Evolutionary conservation across 2,797 vertebrate genomes (phyloP).

Genomic region (Dryobates pubescens): DNA sequence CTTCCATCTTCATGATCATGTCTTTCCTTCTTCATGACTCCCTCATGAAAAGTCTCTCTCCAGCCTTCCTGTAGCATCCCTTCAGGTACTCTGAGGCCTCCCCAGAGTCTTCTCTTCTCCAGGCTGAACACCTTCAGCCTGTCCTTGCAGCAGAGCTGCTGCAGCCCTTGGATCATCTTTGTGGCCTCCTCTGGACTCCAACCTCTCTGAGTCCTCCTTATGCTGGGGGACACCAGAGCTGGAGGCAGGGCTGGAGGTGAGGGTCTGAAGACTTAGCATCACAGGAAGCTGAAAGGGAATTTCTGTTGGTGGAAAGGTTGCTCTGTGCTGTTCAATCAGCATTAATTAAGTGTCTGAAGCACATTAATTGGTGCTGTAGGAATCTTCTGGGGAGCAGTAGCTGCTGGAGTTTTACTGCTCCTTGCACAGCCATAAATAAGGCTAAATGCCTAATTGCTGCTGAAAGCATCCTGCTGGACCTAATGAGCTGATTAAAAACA

Average conservation of each 20-base stretch:
- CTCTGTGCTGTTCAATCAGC: conserved; percentile 5
- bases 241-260: too few relatives aligned
- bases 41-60: too few relatives aligned
- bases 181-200: too few relatives aligned
- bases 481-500: conserved; percentile 25
- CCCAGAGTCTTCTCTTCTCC: too few relatives aligned
- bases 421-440: conserved; percentile 37
- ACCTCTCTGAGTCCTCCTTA: too few relatives aligned
- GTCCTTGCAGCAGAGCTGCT: too few relatives aligned
- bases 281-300: neutral
- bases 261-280: neutral
- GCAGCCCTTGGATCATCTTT: too few relatives aligned
- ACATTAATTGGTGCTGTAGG: conserved; percentile 8
- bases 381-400: conserved; percentile 35
- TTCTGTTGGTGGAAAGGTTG: neutral
- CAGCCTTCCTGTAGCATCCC: too few relatives aligned
- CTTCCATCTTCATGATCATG: neutral
- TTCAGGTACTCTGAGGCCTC: too few relatives aligned
- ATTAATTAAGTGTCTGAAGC: conserved; percentile 28
- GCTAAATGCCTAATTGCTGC: conserved; percentile 36
- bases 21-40: neutral
- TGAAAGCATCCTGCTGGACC: conserved; percentile 26
- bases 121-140: too few relatives aligned
- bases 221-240: too few relatives aligned
- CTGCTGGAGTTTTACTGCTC: conserved; percentile 36